Base-by-base conservation (phyloP, 2,888 invertebrate species). In the Drosophila nr. fundita region DNA sequence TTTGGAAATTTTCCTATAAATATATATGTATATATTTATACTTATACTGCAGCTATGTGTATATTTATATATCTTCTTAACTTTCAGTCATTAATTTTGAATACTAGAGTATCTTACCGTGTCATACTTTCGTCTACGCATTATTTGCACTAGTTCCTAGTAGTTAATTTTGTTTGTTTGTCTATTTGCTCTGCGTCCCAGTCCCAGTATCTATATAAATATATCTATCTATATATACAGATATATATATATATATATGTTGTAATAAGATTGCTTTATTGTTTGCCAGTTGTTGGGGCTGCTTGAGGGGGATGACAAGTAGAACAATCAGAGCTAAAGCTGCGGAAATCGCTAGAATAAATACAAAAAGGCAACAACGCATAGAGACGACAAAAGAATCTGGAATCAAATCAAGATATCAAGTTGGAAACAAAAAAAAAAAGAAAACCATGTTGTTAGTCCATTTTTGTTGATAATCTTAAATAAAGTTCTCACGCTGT, bases 401-500 rank as follows among this genome's bases (percentile, higher is more conserved):
- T 27, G 72, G 52, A 64, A 79, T 69, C 68, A 62, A 82, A 75
- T 69, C 72, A 73, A 81, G 68, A 72, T 68, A 65, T n/a, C n/a
- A 57, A n/a, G 55, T 40, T 53, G 50, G 34, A 54, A 34, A 59
- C 32, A 13, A 36, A 8, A 29, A 40, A n/a, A 42, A 21, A 36
- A 10, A 29, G 36, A n/a, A 48, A 49, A 7, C 24, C 50, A 53
- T 45, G 34, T 45, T 68, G 38, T 38, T 42, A 61, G 52, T 38
- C 60, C 58, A 68, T 65, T 79, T 77, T 71, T 32, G 18, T 36
- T 80, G 76, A 85, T 84, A 80, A 89, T 89, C 81, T 89, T 55
- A 71, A 83, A 75, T 52, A 79, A 78, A 79, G 87, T 91, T 91
- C 91, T 90, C 91, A 91, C 91, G 91, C 87, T 88, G 77, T 90